Conservation (phyloP, 2,113 vertebrate genomes). For the Alectura lathami region DNA sequence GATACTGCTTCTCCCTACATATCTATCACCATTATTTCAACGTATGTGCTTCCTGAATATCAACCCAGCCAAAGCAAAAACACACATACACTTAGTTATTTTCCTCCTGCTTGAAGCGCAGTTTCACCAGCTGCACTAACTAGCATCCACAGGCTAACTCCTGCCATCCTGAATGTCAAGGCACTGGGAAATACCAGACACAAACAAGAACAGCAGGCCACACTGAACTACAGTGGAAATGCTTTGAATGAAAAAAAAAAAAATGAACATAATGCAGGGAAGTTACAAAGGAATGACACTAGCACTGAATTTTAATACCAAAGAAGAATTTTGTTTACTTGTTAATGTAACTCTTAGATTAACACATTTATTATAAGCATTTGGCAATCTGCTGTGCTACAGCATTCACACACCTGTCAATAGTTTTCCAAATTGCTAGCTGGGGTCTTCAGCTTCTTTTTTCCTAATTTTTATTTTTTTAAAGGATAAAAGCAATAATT, state of each 20-base stretch:
- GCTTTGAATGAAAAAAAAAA: background rate
- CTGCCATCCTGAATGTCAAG: background rate
- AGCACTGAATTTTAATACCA: background rate
- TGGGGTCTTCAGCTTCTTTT: background rate
- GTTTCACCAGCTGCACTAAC: background rate
- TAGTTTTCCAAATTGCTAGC: background rate
- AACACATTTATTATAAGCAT: too few relatives aligned
- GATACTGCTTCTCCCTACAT: background rate
- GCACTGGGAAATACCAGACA: background rate
- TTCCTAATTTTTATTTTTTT: background rate
- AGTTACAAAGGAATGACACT: background rate
- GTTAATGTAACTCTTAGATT: too few relatives aligned
- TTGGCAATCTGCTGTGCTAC: background rate
- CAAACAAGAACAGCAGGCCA: background rate
- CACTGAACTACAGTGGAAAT: background rate
- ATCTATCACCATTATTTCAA: background rate
- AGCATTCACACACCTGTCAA: background rate
- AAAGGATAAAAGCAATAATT: background rate
- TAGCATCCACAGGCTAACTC: background rate
- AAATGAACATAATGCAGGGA: background rate
- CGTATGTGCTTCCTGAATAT: background rate
- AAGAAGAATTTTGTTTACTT: background rate
- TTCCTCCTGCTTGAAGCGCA: background rate
- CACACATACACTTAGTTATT: background rate
- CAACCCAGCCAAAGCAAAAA: slow-evolving; percentile 10